phyloP scores from a whole-genome alignment of 1,140 invertebrate genomes.

The Globodera rostochiensis region DNA sequence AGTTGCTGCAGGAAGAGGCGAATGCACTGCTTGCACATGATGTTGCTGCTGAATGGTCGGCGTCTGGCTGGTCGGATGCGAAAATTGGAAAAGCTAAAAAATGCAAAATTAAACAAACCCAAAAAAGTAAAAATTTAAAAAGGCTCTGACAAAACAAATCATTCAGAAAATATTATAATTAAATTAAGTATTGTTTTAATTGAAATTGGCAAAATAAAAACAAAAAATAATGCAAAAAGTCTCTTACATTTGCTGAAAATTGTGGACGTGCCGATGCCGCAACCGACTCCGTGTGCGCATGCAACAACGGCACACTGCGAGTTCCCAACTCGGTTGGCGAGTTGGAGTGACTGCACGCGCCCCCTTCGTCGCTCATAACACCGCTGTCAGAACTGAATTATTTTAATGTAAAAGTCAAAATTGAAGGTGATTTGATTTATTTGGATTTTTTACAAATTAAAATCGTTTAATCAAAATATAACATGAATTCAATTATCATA shows the following conservation, averaged over 20 bases:
- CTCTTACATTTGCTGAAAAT: constrained; percentile 14
- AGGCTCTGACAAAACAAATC: too few species aligned
- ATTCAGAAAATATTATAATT: too few species aligned
- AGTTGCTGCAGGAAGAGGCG: not conserved
- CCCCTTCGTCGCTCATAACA: constrained; percentile 19
- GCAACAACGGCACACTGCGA: constrained; percentile 12
- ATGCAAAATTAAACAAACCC: not conserved
- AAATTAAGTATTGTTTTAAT: too few species aligned
- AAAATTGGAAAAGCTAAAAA: constrained; percentile 20
- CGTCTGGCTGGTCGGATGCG: constrained; percentile 2
- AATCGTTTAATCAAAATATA: not conserved
- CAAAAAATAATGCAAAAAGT: too few species aligned
- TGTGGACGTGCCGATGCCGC: not conserved
- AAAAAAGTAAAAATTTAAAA: not conserved
- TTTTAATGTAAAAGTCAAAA: not conserved
- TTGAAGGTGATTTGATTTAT: too few species aligned
- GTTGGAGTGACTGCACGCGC: constrained; percentile 8
- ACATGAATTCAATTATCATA: not conserved
- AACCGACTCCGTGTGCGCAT: constrained; percentile 1
- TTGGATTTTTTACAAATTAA: not conserved
- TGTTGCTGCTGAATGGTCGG: not conserved
- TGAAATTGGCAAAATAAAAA: too few species aligned
- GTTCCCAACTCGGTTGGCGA: constrained; percentile 4
- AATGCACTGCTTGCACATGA: constrained; percentile 2
- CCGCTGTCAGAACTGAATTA: constrained; percentile 16